Evolutionary conservation across 2,797 vertebrate species (phyloP).

Genomic region (Rhynchotus rufescens): DNA sequence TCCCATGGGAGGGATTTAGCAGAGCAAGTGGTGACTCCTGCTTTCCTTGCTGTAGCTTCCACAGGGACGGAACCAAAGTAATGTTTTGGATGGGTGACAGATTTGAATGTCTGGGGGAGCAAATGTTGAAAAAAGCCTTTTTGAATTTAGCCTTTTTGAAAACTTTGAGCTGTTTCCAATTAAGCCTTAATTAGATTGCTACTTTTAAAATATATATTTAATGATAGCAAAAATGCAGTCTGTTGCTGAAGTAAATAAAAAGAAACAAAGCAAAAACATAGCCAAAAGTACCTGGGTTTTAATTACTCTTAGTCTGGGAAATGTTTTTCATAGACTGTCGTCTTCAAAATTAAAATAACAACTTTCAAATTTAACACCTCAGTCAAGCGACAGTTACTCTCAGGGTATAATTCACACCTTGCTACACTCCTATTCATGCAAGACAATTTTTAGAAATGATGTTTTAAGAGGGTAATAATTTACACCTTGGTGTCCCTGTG

Average conservation of each 20-base stretch:
- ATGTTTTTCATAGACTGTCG: neutral
- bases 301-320: neutral
- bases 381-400: conserved; percentile 14
- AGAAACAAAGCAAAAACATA: neutral
- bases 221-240: neutral
- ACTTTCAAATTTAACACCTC: conserved; percentile 45
- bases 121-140: too few relatives aligned
- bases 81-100: neutral
- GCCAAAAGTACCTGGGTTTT: neutral
- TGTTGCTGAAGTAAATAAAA: neutral
- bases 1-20: fast-evolving
- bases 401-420: conserved; percentile 44
- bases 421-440: neutral
- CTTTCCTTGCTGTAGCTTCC: neutral
- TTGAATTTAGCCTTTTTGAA: too few relatives aligned
- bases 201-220: neutral
- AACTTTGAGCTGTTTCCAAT: neutral
- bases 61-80: fast-evolving
- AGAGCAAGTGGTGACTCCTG: neutral
- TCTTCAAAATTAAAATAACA: neutral
- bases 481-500: neutral
- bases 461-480: neutral
- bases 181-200: neutral
- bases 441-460: neutral
- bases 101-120: fast-evolving